These are phyloP conservation scores for Sarcoramphus papa DNA, from an alignment of 2,797 vertebrate genomes.

Conservation along the genomic window DNA sequence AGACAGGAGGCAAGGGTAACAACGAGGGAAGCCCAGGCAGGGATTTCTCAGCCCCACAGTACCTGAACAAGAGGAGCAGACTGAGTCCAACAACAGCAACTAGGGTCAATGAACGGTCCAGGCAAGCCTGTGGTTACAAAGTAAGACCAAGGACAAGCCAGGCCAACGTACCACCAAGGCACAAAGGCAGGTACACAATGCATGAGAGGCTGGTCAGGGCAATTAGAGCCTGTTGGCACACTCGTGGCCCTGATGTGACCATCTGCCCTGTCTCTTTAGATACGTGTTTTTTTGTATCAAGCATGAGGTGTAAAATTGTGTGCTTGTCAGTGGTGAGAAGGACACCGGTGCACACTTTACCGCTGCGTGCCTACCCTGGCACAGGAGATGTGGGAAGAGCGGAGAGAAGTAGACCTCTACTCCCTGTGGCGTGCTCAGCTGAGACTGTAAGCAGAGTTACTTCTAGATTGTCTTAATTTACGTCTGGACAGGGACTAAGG, in stretches of 20 bases:
- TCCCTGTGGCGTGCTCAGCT: background rate
- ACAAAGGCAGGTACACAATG: background rate
- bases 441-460: background rate
- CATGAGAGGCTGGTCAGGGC: background rate
- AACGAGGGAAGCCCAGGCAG: background rate
- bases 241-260: rapidly evolving
- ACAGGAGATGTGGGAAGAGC: background rate
- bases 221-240: background rate
- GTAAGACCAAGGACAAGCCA: background rate
- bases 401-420: background rate
- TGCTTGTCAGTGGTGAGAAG: background rate
- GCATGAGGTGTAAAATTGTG: rapidly evolving
- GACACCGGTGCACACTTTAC: background rate
- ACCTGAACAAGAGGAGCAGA: background rate
- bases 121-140: background rate
- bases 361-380: background rate
- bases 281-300: background rate
- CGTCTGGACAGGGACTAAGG: background rate
- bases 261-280: background rate
- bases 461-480: background rate
- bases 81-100: background rate
- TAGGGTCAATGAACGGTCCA: background rate
- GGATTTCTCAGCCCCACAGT: background rate
- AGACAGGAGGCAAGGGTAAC: background rate
- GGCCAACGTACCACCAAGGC: background rate